A percentile compares a stretch with the other conserved stretches of the same genome.
Conservation (phyloP, 2,888 invertebrate genomes). For the Meghimatium bilineatum region DNA sequence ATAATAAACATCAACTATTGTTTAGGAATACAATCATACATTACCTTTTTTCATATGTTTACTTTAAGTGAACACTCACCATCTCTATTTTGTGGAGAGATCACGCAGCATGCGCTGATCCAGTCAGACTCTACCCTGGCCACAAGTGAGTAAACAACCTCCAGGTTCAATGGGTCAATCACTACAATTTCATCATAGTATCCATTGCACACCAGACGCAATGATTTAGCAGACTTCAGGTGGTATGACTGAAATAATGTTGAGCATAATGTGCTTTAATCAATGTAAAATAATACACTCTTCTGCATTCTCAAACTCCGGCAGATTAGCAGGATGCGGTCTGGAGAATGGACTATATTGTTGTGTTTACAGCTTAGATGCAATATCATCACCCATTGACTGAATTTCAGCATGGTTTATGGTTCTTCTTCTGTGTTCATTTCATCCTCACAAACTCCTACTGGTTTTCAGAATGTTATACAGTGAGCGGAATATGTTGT, state of each 20-base stretch:
- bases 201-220: constrained; percentile 94
- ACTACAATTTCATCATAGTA: constrained; percentile 98
- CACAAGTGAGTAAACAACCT: constrained; percentile 92
- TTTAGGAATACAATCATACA: no score
- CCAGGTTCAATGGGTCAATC: constrained; percentile 96
- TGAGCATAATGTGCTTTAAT: constrained; percentile 1
- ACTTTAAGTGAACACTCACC: constrained; percentile 76
- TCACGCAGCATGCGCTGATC: constrained; percentile 96
- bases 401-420: no score
- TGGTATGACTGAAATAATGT: constrained; percentile 83
- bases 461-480: no score
- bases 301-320: no score
- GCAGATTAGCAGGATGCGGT: no score
- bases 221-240: constrained; percentile 87
- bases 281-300: background rate
- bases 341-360: no score
- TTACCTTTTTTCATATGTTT: background rate
- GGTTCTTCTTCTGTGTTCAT: no score
- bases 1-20: no score
- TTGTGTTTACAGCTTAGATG: no score
- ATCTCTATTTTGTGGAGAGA: constrained; percentile 83
- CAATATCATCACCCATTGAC: no score
- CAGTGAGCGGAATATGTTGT: no score
- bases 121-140: constrained; percentile 98
- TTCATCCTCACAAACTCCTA: no score